A percentile compares a stretch with the other conserved stretches of the same genome.
These are phyloP conservation scores for Nebria brevicollis DNA, from an alignment of 2,888 invertebrate species.

Conservation along the genomic window DNA sequence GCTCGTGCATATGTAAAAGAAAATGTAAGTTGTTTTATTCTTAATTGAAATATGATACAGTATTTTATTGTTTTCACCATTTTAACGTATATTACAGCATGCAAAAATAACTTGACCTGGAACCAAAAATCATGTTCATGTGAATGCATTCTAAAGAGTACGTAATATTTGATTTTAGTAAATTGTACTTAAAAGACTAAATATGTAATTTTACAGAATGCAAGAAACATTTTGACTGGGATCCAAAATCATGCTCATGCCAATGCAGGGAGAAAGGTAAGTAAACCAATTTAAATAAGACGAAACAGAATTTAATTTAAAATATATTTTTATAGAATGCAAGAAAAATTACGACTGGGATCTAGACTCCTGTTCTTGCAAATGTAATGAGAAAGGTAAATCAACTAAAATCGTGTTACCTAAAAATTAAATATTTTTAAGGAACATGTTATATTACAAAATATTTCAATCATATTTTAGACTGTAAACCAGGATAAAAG, in stretches of 20 bases:
- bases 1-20: too few species aligned
- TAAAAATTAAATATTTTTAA: too few species aligned
- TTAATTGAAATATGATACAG: too few species aligned
- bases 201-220: too few species aligned
- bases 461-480: not conserved
- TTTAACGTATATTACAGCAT: not conserved
- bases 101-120: not conserved
- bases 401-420: too few species aligned
- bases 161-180: too few species aligned
- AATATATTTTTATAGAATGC: not conserved
- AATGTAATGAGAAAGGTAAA: not conserved
- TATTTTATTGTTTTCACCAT: too few species aligned
- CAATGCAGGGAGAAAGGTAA: not conserved
- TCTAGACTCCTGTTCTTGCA: not conserved
- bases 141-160: not conserved
- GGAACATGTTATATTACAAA: not conserved
- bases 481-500: too few species aligned
- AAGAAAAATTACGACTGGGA: not conserved
- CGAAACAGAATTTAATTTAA: too few species aligned
- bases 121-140: not conserved
- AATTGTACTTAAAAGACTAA: too few species aligned
- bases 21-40: too few species aligned
- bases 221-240: not conserved
- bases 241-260: slow-evolving; percentile 8
- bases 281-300: not conserved